A percentile compares a stretch with the other conserved stretches of the same genome.
phyloP scores from a whole-genome alignment of 2,113 vertebrate species.

The Anhinga rufa region DNA sequence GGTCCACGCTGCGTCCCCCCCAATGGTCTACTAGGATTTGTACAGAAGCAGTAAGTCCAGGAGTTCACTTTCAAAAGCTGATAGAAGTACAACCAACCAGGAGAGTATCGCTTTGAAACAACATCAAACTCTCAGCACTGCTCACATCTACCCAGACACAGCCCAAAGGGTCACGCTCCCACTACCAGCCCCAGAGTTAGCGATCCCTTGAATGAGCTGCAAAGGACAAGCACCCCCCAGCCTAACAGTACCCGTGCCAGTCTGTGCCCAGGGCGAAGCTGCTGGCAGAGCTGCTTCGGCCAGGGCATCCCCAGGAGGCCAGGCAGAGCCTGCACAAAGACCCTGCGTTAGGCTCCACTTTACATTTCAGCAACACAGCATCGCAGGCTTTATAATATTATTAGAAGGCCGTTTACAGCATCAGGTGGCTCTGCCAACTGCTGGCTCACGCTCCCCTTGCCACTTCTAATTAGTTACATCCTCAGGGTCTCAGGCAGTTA shows the following conservation, averaged over 20 bases:
- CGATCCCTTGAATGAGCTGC: neutral
- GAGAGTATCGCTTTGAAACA: neutral
- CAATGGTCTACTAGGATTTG: neutral
- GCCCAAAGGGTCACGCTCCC: neutral
- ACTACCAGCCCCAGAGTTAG: neutral
- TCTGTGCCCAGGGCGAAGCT: neutral
- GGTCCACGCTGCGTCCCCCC: neutral
- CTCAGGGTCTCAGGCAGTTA: neutral
- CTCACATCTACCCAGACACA: neutral
- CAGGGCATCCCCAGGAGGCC: neutral
- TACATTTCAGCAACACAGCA: neutral
- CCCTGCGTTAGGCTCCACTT: neutral
- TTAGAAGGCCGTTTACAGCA: neutral
- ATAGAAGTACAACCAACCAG: neutral
- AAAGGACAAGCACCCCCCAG: neutral
- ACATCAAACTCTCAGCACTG: slow-evolving; percentile 8
- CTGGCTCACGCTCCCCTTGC: neutral
- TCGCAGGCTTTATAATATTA: neutral
- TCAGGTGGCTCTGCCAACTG: neutral
- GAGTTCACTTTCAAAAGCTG: slow-evolving; percentile 24
- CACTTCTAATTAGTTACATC: neutral
- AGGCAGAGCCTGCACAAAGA: neutral
- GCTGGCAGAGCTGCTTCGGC: neutral
- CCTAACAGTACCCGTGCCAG: neutral
- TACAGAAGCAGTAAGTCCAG: neutral